phyloP scores from a whole-genome alignment of 2,797 vertebrate species.

The Hozukius guyotensis region DNA sequence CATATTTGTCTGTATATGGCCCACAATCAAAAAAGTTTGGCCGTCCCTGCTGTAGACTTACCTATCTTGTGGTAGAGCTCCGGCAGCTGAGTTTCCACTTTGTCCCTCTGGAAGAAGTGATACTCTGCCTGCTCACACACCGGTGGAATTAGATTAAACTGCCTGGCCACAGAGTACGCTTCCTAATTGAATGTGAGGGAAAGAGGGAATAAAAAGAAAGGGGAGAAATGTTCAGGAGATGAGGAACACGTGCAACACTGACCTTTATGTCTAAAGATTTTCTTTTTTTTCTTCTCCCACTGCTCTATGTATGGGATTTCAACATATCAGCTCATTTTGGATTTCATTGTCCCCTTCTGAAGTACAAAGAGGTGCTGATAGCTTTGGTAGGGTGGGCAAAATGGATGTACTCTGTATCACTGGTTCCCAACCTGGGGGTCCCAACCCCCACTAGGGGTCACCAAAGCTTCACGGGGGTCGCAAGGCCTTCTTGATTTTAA shows the following conservation, averaged over 20 bases:
- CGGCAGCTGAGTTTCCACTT: conserved; percentile 96
- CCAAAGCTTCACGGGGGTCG: too few relatives aligned
- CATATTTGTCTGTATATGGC: too few relatives aligned
- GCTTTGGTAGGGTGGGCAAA: background rate
- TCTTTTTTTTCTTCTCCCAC: background rate
- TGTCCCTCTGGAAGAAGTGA: conserved; percentile 97
- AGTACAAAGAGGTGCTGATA: background rate
- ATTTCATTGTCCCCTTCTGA: background rate
- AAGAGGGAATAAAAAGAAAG: conserved; percentile 22
- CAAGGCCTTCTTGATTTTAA: too few relatives aligned
- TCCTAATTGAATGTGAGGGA: conserved; percentile 82
- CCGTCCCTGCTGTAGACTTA: conserved; percentile 46
- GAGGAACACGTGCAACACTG: background rate
- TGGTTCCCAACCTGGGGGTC: too few relatives aligned
- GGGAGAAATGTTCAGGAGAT: background rate
- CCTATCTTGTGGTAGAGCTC: conserved; percentile 99
- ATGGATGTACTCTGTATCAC: background rate
- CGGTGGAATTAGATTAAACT: conserved; percentile 98
- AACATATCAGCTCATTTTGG: background rate
- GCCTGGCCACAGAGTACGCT: conserved; percentile 96
- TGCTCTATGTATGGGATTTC: background rate
- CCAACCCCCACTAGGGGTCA: too few relatives aligned
- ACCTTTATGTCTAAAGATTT: conserved; percentile 7
- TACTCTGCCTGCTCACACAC: conserved; percentile 99
- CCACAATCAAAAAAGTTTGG: too few relatives aligned